A percentile compares a stretch with the other conserved stretches of the same genome.
These are phyloP conservation scores for Matsumyia berberina DNA, from an alignment of 2,888 invertebrate species.

Conservation along the genomic window DNA sequence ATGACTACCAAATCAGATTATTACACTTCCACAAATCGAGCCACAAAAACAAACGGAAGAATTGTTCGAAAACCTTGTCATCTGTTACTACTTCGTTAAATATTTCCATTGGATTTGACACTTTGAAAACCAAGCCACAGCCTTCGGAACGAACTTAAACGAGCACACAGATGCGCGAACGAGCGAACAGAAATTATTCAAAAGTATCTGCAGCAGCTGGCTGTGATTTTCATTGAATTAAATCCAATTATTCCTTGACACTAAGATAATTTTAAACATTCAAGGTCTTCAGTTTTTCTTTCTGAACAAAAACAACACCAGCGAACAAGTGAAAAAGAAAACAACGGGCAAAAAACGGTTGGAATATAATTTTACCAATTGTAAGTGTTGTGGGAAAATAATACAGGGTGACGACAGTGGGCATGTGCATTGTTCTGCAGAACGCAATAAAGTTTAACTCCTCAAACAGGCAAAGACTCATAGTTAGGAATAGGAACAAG, in stretches of 20 bases:
- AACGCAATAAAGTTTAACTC: too few relatives aligned
- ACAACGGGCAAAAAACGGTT: background rate
- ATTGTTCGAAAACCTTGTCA: slow-evolving; percentile 11
- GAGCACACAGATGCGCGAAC: slow-evolving; percentile 25
- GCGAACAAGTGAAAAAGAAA: background rate
- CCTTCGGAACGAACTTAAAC: slow-evolving; percentile 2
- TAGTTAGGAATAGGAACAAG: too few relatives aligned
- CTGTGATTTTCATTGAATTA: slow-evolving; percentile 59
- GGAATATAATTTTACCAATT: background rate
- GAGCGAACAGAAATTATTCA: slow-evolving; percentile 41
- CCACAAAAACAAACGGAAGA: slow-evolving; percentile 10
- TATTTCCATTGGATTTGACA: slow-evolving; percentile 57
- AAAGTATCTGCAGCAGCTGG: slow-evolving; percentile 69
- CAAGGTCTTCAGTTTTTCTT: slow-evolving; percentile 6
- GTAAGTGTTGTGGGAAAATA: background rate
- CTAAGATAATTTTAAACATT: slow-evolving; percentile 32
- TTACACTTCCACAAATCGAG: slow-evolving; percentile 41
- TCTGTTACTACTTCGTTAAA: slow-evolving; percentile 55
- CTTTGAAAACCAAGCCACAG: slow-evolving; percentile 19
- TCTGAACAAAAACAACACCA: background rate
- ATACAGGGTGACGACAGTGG: background rate
- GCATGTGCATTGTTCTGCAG: too few relatives aligned
- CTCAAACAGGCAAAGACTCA: too few relatives aligned
- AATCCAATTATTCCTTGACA: slow-evolving; percentile 65
- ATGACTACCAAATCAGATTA: slow-evolving; percentile 66